These are phyloP conservation scores for Stomatorhinus ivindoensis DNA, from an alignment of 2,113 vertebrate species.

Conservation along the genomic window DNA sequence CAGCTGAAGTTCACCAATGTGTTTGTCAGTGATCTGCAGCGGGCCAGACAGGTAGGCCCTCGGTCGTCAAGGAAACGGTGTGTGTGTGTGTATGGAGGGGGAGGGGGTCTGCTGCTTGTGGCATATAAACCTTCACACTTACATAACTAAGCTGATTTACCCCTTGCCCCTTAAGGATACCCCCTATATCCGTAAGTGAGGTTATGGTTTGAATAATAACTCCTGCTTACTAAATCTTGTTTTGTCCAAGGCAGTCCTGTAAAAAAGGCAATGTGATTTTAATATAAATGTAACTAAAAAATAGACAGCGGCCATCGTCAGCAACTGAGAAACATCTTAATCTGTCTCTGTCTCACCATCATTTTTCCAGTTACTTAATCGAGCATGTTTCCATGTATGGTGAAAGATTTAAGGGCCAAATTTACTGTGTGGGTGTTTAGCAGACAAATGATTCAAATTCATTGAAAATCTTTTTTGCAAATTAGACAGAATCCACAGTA, in stretches of 20 bases:
- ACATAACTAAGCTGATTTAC: background rate
- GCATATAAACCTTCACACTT: background rate
- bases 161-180: no score
- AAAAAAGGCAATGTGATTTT: background rate
- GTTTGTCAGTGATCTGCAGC: conserved; percentile 78
- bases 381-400: background rate
- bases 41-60: conserved; percentile 73
- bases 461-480: background rate
- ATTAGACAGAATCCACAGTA: background rate
- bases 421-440: background rate
- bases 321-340: background rate
- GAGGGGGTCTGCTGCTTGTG: background rate
- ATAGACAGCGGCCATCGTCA: background rate
- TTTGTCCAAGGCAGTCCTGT: background rate
- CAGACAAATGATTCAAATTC: background rate
- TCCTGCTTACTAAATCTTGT: background rate
- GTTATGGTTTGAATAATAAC: background rate
- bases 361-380: background rate
- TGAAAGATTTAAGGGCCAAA: background rate
- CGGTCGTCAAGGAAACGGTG: background rate
- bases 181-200: background rate
- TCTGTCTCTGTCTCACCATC: background rate
- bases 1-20: conserved; percentile 71
- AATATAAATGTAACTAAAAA: background rate
- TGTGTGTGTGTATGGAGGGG: background rate